Conservation (phyloP, 2,113 vertebrate species). For the Cacatua alba region DNA sequence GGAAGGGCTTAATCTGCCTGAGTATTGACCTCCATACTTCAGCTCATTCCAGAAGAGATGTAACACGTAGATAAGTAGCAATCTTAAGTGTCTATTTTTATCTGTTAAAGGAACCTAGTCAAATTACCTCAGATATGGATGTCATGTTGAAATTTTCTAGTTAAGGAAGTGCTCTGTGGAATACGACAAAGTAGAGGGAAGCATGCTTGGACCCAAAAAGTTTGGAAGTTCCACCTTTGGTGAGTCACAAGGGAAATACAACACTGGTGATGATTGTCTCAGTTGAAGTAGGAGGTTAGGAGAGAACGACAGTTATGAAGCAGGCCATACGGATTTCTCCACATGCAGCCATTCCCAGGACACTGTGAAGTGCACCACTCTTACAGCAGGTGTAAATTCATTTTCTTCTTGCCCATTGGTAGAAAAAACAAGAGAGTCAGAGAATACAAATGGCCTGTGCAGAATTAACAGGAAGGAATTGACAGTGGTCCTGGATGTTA, state of each 20-base stretch:
- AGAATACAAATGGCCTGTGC: rapidly evolving
- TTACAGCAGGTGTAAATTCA: not conserved
- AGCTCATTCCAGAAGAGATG: not conserved
- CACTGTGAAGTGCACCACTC: not conserved
- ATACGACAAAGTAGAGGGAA: not conserved
- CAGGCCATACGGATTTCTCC: not conserved
- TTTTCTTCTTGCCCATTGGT: not conserved
- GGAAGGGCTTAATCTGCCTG: not conserved
- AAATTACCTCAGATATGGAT: not conserved
- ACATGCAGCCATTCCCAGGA: not conserved
- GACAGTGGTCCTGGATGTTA: not conserved
- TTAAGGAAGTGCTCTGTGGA: not conserved
- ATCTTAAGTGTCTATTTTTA: not conserved
- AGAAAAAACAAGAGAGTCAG: not conserved
- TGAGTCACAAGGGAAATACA: not conserved
- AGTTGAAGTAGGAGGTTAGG: not conserved
- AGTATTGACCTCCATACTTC: not conserved
- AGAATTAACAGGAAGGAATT: not conserved
- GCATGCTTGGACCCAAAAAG: not conserved
- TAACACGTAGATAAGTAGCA: not conserved
- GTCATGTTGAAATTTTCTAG: not conserved
- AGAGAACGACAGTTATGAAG: not conserved
- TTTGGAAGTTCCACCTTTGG: not conserved
- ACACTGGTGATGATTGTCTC: not conserved
- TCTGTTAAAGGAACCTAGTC: not conserved